phyloP scores from a whole-genome alignment of 2,113 vertebrate species.

The Mustelus asterias region DNA sequence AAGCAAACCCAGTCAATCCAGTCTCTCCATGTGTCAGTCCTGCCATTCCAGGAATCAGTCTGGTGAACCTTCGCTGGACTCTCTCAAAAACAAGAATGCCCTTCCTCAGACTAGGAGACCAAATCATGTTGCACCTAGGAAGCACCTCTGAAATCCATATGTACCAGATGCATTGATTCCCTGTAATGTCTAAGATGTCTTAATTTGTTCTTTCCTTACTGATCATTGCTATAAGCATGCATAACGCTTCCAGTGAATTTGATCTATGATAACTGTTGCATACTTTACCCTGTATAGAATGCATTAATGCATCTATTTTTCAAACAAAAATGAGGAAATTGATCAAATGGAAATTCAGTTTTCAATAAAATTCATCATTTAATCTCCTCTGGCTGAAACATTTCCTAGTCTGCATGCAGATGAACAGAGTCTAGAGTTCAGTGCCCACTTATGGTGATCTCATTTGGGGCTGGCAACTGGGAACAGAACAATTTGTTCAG shows the following conservation, averaged over 20 bases:
- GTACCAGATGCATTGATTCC: not conserved
- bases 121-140: not conserved
- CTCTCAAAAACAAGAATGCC: no score
- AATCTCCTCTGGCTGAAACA: not conserved
- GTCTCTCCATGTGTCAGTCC: no score
- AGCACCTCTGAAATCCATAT: not conserved
- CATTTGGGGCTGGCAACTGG: not conserved
- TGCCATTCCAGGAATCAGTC: no score
- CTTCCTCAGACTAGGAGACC: no score
- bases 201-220: not conserved
- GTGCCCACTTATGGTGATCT: not conserved
- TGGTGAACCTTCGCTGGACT: no score
- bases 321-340: no score
- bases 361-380: not conserved
- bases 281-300: not conserved
- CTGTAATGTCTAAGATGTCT: not conserved
- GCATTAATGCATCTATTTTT: not conserved
- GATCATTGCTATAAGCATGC: not conserved
- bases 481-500: not conserved
- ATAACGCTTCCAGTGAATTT: not conserved
- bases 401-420: not conserved
- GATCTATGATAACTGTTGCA: not conserved
- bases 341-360: not conserved
- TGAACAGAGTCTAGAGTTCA: not conserved
- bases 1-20: no score